These are phyloP conservation scores for Patella pellucida DNA, from an alignment of 2,888 invertebrate genomes.

Conservation along the genomic window DNA sequence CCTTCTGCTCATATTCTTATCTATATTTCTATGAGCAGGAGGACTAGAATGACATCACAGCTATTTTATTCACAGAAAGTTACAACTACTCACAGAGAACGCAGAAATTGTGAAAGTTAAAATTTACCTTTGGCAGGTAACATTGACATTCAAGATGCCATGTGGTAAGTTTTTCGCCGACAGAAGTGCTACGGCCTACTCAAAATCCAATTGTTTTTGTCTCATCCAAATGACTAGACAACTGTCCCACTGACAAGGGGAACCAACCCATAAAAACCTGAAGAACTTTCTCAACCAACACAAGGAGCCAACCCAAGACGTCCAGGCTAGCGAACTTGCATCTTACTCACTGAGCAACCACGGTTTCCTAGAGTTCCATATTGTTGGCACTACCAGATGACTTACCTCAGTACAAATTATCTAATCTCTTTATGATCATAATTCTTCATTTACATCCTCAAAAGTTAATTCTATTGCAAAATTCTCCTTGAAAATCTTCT, in stretches of 20 bases:
- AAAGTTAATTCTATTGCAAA: constrained; percentile 70
- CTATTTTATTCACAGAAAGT: too few relatives aligned
- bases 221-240: too few relatives aligned
- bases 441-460: constrained; percentile 44
- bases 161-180: too few relatives aligned
- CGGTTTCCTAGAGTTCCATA: neutral
- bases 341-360: neutral
- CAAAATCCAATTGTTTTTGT: too few relatives aligned
- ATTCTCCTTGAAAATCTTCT: constrained; percentile 70
- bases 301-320: neutral
- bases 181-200: too few relatives aligned
- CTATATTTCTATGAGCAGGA: too few relatives aligned
- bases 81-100: too few relatives aligned
- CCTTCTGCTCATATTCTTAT: too few relatives aligned
- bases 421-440: neutral
- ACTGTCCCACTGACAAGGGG: neutral
- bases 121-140: neutral
- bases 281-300: too few relatives aligned
- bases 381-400: neutral
- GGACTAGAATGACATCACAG: too few relatives aligned
- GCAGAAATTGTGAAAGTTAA: too few relatives aligned
- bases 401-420: neutral
- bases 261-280: too few relatives aligned
- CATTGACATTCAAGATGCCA: neutral
- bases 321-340: neutral